Base-by-base conservation (phyloP, 2,113 vertebrate species). In the Sceloporus tristichus region DNA sequence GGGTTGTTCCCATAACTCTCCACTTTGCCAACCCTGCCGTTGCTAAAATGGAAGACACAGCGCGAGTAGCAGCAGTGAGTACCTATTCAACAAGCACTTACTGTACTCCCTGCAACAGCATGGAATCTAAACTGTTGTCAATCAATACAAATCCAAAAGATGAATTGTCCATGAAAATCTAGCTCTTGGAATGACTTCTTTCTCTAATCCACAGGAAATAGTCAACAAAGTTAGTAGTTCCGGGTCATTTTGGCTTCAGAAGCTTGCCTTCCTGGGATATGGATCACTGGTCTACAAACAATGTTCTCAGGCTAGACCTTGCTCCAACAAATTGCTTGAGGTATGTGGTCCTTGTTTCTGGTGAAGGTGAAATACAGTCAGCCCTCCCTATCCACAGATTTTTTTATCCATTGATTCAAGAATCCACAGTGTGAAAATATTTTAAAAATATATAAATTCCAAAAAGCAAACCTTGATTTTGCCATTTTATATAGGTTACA, bases 261-360 rank as follows among this genome's bases (percentile, higher is more conserved):
- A 96, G 4, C 91, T 92, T n/a, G 93, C 96, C 48, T 92, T 92
- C 34, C 94, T 99, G 81, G 92, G 91, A n/a, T 98, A 98, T 66
- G 97, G 97, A 53, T 97, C 97, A 85, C 79, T 98, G 87, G 95
- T 98, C 34, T 95, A 97, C 79, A 98, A 94, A 92, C 94, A 94
- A 86, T 98, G 97, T 86, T 86, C 92, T 85, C 90, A 92, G 89
- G 34, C 87, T n/a, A 91, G 94, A 88, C 77, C 93, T 14, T 98
- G 98, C 83, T 96, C 96, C 78, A 91, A 79, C 82, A 94, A 95
- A 71, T 93, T 84, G 87, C 95, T 98, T 88, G 97, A 98, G 97
- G 98, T 99, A 93, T 59, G 86, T 0, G 0, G 1, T 48, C 82
- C 90, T 80, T 65, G 90, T 89, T 16, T 82, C 11, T 59, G n/a